Evolutionary conservation across 2,113 vertebrate species (phyloP).

Genomic region (Menidia beryllina): DNA sequence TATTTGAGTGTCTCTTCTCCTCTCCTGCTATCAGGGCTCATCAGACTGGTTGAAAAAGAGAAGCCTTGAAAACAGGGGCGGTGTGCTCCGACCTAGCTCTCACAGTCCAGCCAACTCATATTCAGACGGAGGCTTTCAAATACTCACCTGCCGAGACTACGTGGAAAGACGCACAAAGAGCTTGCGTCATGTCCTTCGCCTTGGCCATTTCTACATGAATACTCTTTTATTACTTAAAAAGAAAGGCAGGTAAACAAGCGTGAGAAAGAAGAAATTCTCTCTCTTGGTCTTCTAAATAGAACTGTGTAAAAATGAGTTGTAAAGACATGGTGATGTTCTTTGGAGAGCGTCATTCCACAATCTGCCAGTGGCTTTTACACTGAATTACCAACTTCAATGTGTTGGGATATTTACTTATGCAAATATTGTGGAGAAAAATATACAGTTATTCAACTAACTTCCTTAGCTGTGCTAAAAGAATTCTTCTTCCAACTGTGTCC

Average conservation of each 20-base stretch:
- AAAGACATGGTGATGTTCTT: slow-evolving; percentile 1
- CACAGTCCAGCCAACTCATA: slow-evolving; percentile 34
- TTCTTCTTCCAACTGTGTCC: no score
- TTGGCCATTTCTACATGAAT: slow-evolving; percentile 50
- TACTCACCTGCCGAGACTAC: slow-evolving; percentile 62
- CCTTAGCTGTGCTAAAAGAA: no score
- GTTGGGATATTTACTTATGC: slow-evolving; percentile 1
- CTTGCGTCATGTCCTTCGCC: slow-evolving; percentile 40
- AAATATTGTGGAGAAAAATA: background rate
- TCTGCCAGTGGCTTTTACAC: slow-evolving; percentile 24
- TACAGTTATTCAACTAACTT: background rate
- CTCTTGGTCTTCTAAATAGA: slow-evolving; percentile 24
- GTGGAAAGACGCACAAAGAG: slow-evolving; percentile 58
- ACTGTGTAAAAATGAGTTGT: slow-evolving; percentile 13
- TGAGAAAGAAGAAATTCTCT: slow-evolving; percentile 26
- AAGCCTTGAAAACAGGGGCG: slow-evolving; percentile 39
- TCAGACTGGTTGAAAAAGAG: slow-evolving; percentile 43
- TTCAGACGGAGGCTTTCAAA: slow-evolving; percentile 68
- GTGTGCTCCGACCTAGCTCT: slow-evolving; percentile 62
- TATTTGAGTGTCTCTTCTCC: slow-evolving; percentile 54
- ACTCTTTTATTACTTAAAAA: slow-evolving; percentile 59
- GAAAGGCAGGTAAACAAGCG: slow-evolving; percentile 38
- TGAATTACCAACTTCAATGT: slow-evolving; percentile 15
- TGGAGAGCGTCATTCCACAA: slow-evolving; percentile 22
- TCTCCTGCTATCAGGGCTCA: slow-evolving; percentile 46